Conservation (phyloP, 2,113 vertebrate species). For the Todiramphus chloris region DNA sequence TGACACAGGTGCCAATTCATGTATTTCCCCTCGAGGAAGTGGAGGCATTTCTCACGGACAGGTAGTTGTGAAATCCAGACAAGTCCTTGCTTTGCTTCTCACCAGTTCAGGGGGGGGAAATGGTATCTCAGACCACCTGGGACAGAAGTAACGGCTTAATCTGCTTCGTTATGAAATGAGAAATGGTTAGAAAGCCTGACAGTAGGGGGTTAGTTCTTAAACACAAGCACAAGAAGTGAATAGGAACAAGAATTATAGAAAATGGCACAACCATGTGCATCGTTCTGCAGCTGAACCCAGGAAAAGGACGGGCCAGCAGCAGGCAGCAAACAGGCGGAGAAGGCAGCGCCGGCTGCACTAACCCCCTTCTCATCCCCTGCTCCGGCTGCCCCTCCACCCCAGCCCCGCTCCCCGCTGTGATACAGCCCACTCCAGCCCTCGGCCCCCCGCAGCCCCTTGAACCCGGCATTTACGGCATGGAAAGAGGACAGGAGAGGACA, state of each 20-base stretch:
- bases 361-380: background rate
- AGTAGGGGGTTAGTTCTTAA: background rate
- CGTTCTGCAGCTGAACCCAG: background rate
- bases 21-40: accelerated
- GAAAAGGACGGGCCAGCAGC: background rate
- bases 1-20: background rate
- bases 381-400: background rate
- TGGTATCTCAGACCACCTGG: accelerated
- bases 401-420: too few species aligned
- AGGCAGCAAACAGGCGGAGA: background rate
- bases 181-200: background rate
- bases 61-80: background rate
- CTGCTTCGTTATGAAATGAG: background rate
- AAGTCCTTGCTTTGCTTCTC: background rate
- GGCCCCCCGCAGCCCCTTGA: background rate
- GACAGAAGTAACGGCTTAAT: background rate
- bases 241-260: background rate
- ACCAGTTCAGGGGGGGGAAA: background rate
- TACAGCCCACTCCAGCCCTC: too few species aligned
- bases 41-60: background rate
- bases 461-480: background rate
- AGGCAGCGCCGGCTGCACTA: too few species aligned
- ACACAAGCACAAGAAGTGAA: background rate
- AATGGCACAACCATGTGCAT: accelerated
- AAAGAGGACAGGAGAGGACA: background rate